These are phyloP conservation scores for Myiozetetes cayanensis DNA, from an alignment of 2,113 vertebrate species.

Conservation along the genomic window DNA sequence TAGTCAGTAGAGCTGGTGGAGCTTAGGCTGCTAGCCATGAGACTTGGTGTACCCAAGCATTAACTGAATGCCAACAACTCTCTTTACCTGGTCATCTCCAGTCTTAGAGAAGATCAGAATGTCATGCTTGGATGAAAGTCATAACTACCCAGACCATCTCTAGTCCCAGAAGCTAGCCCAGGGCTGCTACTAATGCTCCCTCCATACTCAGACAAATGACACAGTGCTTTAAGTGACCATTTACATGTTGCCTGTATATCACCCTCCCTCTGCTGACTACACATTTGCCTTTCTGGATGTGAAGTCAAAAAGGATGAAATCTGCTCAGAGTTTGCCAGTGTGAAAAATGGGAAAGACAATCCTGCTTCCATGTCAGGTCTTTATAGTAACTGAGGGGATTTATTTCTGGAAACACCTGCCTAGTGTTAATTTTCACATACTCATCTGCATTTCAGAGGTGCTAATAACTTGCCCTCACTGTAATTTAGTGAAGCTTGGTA, in stretches of 20 bases:
- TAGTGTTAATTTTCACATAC: neutral
- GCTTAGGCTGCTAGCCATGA: neutral
- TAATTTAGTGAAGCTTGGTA: neutral
- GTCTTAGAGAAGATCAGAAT: neutral
- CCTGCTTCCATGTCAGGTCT: neutral
- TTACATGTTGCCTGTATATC: accelerated
- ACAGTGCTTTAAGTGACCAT: neutral
- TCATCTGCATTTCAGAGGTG: neutral
- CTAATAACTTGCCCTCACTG: neutral
- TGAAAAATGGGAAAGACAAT: neutral
- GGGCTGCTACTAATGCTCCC: neutral
- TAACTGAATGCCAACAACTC: neutral
- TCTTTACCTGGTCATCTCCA: neutral
- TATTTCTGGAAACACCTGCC: neutral
- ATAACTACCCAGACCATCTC: neutral
- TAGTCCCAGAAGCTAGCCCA: neutral
- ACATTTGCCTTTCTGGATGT: neutral
- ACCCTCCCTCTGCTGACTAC: neutral
- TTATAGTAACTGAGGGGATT: neutral
- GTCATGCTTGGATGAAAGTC: neutral
- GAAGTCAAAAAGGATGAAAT: neutral
- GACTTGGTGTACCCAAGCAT: neutral
- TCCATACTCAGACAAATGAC: neutral
- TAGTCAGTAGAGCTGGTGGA: neutral
- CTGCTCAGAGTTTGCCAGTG: neutral